Conservation (phyloP, 2,797 vertebrate species). For the Mus minutoides region DNA sequence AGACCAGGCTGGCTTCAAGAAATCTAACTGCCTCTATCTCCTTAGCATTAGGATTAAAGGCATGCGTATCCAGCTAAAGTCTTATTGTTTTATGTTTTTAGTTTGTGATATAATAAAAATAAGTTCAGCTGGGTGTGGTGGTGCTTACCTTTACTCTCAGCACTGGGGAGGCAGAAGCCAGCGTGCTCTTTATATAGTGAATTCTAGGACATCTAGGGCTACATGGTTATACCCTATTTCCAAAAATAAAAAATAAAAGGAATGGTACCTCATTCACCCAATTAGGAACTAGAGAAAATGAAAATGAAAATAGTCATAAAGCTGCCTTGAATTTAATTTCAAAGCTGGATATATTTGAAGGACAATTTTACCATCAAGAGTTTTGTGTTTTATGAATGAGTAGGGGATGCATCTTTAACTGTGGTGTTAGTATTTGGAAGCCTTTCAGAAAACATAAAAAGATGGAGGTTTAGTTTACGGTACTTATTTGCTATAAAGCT, state of each 20-base stretch:
- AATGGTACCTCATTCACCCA: background rate
- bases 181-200: background rate
- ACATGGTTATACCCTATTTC: background rate
- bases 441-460: conserved; percentile 14
- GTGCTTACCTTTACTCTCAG: background rate
- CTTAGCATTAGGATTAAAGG: too few relatives aligned
- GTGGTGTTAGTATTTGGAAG: conserved; percentile 19
- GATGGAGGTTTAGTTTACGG: conserved; percentile 3
- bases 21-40: too few relatives aligned
- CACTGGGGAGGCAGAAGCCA: background rate
- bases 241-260: too few relatives aligned
- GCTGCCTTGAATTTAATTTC: background rate
- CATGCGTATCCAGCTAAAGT: background rate
- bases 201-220: background rate
- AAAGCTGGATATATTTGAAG: background rate
- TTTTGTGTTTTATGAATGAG: background rate
- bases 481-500: background rate
- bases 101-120: background rate
- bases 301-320: background rate
- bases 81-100: conserved; percentile 38
- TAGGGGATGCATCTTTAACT: conserved; percentile 15
- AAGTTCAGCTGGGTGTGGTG: background rate
- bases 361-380: conserved; percentile 24
- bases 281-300: conserved; percentile 41
- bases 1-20: too few relatives aligned